Conservation (phyloP, 2,797 vertebrate species). For the Chaunax sp. region DNA sequence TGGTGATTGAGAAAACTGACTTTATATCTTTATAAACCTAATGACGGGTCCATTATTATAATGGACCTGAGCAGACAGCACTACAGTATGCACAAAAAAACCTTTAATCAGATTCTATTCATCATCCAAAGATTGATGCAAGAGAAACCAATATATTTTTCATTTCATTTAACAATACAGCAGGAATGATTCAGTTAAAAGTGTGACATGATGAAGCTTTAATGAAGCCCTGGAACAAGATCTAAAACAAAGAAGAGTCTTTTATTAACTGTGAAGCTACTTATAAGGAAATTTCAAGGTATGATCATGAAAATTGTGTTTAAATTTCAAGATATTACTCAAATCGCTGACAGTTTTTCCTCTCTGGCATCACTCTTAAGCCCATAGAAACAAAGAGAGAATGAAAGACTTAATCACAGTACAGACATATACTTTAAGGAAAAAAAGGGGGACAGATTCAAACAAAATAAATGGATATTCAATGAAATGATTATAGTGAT, state of each 20-base stretch:
- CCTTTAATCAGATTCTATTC: background rate
- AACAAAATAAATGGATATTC: slow-evolving; percentile 23
- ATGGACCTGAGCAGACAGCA: background rate
- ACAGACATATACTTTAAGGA: too few species aligned
- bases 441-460: background rate
- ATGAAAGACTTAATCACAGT: background rate
- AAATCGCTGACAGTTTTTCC: background rate
- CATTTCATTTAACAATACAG: background rate
- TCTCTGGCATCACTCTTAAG: slow-evolving; percentile 2
- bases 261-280: background rate
- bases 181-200: background rate
- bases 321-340: background rate
- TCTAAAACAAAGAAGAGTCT: slow-evolving; percentile 12
- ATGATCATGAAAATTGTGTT: background rate
- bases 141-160: background rate
- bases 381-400: background rate
- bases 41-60: background rate
- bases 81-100: background rate
- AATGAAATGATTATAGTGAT: slow-evolving; percentile 31
- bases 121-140: background rate
- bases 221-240: slow-evolving; percentile 12
- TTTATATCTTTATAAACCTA: background rate
- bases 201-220: background rate
- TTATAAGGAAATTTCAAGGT: background rate
- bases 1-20: background rate